Base-by-base conservation (phyloP, 1,140 invertebrate species). In the Philaenus spumarius region DNA sequence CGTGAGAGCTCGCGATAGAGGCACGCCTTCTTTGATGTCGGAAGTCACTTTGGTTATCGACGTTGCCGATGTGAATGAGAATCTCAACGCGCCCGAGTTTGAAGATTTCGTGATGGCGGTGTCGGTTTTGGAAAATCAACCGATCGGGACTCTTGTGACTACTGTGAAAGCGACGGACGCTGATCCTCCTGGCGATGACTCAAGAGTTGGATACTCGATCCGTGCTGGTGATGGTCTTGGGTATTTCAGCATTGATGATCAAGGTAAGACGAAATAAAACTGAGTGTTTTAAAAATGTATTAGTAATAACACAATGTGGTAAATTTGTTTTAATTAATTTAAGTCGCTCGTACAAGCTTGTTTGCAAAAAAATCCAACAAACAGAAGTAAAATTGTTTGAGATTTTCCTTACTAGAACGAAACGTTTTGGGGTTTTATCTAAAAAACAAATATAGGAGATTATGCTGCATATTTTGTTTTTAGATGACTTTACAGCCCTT, bases 1-100 rank as follows among this genome's bases (percentile, higher is more conserved):
- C 26, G 86, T 93, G 39, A 78, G 83, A 30, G 94, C 90, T 0
- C 81, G 80, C 15, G 94, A 97, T 75, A 78, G 82, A 1, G 91
- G 90, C 3, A 80, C 78, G 37, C 86, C 88, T 0, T 75, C 84
- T 0, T 71, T 92, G 37, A 82, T 80, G 20, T 82, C 87, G 0
- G 85, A 91, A 64, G 83, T 85, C 34, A 83, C 83, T 42, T 77
- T 92, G 17, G 81, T 90, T 14, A 82, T 98, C 5, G 89, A 96
- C 70, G 83, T 98, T 20, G 83, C 91, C 42, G 93, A 97, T 75
- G 93, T 97, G 11, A 93, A 97, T 70, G 92, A 97, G 72, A 96
- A 96, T 72, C 72, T 85, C 2, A 81, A 87, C 68, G 75, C 90
- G 22, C 95, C 95, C 0, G 73, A 81, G 37, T 98, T 98, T 71